Evolutionary conservation across 2,888 invertebrate species (phyloP).

Genomic region (Rhyacophila evoluta): DNA sequence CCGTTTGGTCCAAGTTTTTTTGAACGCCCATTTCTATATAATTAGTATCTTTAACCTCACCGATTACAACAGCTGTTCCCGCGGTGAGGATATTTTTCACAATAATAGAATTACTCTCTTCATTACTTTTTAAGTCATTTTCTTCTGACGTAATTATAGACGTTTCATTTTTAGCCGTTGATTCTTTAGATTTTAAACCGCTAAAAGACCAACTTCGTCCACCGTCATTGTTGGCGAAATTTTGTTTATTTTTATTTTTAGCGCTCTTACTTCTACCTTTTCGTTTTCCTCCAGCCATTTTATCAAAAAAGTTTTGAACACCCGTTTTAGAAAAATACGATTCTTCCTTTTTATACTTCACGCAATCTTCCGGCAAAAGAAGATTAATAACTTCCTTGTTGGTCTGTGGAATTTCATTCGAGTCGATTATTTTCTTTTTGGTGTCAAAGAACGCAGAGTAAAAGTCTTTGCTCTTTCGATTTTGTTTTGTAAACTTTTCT

Average conservation of each 20-base stretch:
- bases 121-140: neutral
- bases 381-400: conserved; percentile 52
- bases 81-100: neutral
- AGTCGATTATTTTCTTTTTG: neutral
- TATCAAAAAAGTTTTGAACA: conserved; percentile 63
- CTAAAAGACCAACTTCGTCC: conserved; percentile 52
- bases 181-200: conserved; percentile 33
- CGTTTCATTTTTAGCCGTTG: neutral
- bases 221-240: conserved; percentile 23
- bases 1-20: too few species aligned
- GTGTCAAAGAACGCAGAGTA: neutral
- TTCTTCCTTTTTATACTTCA: conserved; percentile 43
- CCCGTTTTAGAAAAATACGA: conserved; percentile 59
- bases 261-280: conserved; percentile 58
- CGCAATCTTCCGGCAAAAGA: conserved; percentile 44
- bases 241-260: conserved; percentile 55
- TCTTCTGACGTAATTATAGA: neutral
- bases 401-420: conserved; percentile 38
- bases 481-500: neutral
- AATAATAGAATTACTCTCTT: neutral
- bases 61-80: neutral
- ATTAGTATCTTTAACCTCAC: neutral
- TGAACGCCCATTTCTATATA: too few species aligned
- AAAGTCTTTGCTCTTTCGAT: neutral
- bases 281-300: conserved; percentile 66